phyloP scores from a whole-genome alignment of 2,888 invertebrate genomes.

The Idaea aversata region DNA sequence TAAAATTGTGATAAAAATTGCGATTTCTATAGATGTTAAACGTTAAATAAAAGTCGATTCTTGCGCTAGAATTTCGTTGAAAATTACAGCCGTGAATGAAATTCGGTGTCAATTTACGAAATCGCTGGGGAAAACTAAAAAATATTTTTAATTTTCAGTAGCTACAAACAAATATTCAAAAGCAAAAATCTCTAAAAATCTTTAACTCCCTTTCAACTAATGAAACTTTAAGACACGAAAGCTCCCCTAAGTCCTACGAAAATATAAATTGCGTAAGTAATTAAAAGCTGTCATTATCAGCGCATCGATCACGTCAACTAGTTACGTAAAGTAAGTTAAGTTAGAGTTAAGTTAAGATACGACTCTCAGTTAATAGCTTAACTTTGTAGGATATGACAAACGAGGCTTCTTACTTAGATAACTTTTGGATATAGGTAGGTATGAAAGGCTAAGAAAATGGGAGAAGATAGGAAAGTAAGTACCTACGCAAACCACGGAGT shows the following conservation, averaged over 20 bases:
- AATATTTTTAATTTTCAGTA: too few species aligned
- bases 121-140: too few species aligned
- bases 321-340: conserved; percentile 27
- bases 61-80: too few species aligned
- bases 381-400: conserved; percentile 44
- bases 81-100: too few species aligned
- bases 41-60: too few species aligned
- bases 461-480: too few species aligned
- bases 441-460: not conserved
- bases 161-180: too few species aligned
- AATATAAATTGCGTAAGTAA: conserved; percentile 14
- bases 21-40: too few species aligned
- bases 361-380: conserved; percentile 37
- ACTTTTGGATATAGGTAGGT: conserved; percentile 19
- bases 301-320: conserved; percentile 40
- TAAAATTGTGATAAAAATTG: too few species aligned
- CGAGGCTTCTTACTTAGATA: conserved; percentile 38
- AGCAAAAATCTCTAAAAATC: too few species aligned
- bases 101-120: too few species aligned
- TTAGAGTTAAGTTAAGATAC: conserved; percentile 1
- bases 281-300: conserved; percentile 35
- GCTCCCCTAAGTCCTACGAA: not conserved
- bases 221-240: not conserved
- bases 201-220: not conserved
- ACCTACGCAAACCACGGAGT: too few species aligned